Percentiles rank a stretch among this genome's conserved stretches.
Conservation (phyloP, 2,888 invertebrate genomes). For the Cecidostiba fungosa region DNA sequence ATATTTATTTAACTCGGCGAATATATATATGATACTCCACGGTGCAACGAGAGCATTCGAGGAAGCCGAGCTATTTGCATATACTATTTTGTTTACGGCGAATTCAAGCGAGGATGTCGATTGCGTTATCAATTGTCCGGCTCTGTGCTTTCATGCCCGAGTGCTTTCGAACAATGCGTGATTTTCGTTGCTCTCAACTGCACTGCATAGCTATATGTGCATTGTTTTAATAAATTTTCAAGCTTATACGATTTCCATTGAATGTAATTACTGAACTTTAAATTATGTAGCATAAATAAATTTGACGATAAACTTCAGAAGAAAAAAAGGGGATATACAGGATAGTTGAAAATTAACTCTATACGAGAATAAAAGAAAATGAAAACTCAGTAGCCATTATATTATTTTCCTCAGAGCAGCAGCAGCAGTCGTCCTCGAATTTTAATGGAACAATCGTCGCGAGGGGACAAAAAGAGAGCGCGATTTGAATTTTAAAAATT, state of each 20-base stretch:
- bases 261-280: background rate
- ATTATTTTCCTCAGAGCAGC: background rate
- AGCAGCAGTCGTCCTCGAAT: background rate
- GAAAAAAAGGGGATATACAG: no score
- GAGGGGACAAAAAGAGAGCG: conserved; percentile 7
- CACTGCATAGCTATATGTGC: background rate
- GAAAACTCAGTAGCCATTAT: no score
- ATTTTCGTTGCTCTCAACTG: background rate
- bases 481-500: conserved; percentile 47
- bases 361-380: no score
- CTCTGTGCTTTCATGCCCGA: background rate
- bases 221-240: background rate
- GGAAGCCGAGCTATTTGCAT: background rate
- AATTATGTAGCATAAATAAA: background rate
- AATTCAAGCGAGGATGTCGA: background rate
- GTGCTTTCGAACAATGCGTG: background rate
- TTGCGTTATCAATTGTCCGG: conserved; percentile 14
- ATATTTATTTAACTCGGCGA: background rate
- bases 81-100: background rate
- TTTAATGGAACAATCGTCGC: conserved; percentile 43
- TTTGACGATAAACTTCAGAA: no score
- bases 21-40: background rate
- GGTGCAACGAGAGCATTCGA: background rate
- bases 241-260: background rate
- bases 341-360: no score